Percentiles rank a stretch among this genome's conserved stretches.
Evolutionary conservation across 2,888 invertebrate species (phyloP).

Genomic region (Tetheella fluctuosa): DNA sequence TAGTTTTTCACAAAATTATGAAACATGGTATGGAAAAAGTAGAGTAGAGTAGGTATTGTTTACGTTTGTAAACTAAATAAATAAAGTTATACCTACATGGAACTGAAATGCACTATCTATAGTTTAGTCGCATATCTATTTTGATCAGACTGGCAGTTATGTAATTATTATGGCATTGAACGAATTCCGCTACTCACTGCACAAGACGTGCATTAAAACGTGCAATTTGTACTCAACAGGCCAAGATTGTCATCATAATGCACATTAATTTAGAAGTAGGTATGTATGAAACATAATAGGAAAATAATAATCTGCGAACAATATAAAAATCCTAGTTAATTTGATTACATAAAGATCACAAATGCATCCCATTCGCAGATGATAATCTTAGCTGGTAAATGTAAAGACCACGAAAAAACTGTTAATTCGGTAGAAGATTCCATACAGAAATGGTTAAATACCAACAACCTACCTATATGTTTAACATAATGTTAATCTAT

Average conservation of each 20-base stretch:
- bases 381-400: no score
- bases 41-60: no score
- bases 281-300: neutral
- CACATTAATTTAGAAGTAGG: neutral
- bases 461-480: no score
- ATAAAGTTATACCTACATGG: no score
- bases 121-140: neutral
- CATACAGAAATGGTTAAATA: no score
- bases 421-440: no score
- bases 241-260: constrained; percentile 10
- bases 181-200: constrained; percentile 6
- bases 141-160: neutral
- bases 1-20: no score
- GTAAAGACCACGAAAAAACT: no score
- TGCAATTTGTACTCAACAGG: neutral
- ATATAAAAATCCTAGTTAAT: neutral
- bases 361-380: no score
- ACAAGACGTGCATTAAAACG: neutral
- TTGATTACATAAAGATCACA: neutral
- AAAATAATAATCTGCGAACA: neutral
- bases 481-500: no score
- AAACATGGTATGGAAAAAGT: no score
- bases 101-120: neutral
- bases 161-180: constrained; percentile 7
- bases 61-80: no score